Evolutionary conservation across 2,113 vertebrate species (phyloP).

Genomic region (Microcebus lehilahytsara): DNA sequence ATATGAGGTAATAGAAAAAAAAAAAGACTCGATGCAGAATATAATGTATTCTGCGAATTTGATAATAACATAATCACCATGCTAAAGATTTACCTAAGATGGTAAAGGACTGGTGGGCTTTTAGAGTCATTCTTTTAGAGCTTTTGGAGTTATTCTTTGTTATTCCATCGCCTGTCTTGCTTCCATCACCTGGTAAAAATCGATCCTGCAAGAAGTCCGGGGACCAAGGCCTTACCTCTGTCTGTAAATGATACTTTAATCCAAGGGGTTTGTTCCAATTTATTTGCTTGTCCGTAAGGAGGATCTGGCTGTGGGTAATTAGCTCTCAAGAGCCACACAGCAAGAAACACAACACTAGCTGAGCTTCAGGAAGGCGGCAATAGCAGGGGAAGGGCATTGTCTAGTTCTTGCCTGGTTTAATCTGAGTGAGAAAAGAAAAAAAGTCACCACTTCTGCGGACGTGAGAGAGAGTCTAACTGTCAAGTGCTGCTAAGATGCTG

Average conservation of each 20-base stretch:
- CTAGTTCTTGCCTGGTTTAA: neutral
- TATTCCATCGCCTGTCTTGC: neutral
- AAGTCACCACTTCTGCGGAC: neutral
- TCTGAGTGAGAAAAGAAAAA: neutral
- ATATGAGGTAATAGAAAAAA: too few relatives aligned
- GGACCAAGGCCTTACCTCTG: neutral
- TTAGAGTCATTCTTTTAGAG: neutral
- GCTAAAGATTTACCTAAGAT: neutral
- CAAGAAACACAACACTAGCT: neutral
- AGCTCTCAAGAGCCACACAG: neutral
- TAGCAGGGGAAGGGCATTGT: neutral
- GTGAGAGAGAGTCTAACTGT: neutral
- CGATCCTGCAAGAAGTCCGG: neutral
- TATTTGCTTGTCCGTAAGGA: neutral
- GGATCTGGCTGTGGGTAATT: neutral
- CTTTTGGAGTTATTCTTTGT: neutral
- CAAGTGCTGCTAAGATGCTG: neutral
- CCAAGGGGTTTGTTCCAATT: neutral
- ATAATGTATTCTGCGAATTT: neutral
- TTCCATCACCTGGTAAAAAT: neutral
- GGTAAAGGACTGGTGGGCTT: neutral
- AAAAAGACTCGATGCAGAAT: neutral
- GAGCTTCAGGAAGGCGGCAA: neutral
- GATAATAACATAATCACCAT: neutral
- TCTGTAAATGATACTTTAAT: neutral